Evolutionary conservation across 2,888 invertebrate species (phyloP), one percentile per base, ranked within the genome.

Genomic region (Griposia aprilina): DNA sequence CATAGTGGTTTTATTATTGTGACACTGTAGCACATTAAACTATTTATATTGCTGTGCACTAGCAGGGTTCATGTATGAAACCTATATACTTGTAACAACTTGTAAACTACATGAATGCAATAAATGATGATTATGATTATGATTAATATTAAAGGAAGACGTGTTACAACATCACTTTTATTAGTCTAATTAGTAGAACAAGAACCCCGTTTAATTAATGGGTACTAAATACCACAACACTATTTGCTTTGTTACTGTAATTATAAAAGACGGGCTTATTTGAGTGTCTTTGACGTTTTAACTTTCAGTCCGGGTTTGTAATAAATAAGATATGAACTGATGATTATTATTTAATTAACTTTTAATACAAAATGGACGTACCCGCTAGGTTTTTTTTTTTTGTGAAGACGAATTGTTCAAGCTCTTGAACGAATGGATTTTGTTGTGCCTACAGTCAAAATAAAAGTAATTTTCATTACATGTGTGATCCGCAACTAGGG

Each of bases 191-290:
- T 30, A 69, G 62, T 55, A 36, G 11, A 20, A 70, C 17, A 36
- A 48, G 23, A 70, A 62, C 10, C 26, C 36, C 26, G 30, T 68
- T 68, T 8, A 60, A 55, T 36, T 45, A 60, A 79, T 36, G 30
- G 30, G 23, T 41, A 50, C 36, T 65, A 48, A 63, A 48, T 63
- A 26, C 26, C 17, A 26, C 36, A n/a, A 23, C 15, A 60, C 4
- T 17, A 45, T 48, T 71, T 55, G 36, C 36, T 55, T 70, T 70
- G n/a, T 36, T 52, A 55, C 36, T 45, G 7, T 78, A 80, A 45
- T 45, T 60, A 78, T 41, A 30, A 55, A 26, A 5, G 48, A 36
- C 17, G 67, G 13, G 10, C 10, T 57, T 26, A 67, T 45, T 75
- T 76, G 13, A 17, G 11, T 52, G n/a, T 30, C 20, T 55, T 30